Conservation (phyloP, 2,113 vertebrate species). For the Sarotherodon lohbergeri region DNA sequence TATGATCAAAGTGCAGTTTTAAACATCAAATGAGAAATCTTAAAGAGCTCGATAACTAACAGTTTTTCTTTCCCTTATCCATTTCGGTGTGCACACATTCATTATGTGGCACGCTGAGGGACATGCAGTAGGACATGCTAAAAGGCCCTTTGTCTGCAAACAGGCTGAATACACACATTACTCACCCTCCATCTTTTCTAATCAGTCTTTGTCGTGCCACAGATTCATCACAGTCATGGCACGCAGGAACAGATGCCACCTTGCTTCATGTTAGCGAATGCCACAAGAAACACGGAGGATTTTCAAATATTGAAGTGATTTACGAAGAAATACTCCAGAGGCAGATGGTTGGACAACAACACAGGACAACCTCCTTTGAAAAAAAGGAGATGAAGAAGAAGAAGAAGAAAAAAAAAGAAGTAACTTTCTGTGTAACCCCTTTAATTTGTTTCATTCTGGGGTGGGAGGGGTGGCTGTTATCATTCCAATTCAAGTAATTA, state of each 20-base stretch:
- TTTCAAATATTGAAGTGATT: conserved; percentile 8
- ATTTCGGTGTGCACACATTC: conserved; percentile 15
- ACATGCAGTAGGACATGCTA: conserved; percentile 21
- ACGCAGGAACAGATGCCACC: neutral
- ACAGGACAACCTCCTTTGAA: neutral
- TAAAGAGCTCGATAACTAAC: conserved; percentile 34
- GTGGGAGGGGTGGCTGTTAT: conserved; percentile 54
- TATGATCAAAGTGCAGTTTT: conserved; percentile 37
- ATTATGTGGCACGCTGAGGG: neutral
- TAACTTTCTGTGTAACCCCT: conserved; percentile 47
- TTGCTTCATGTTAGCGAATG: conserved; percentile 12
- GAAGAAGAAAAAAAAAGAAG: neutral
- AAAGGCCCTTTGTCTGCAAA: conserved; percentile 20
- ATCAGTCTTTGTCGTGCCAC: neutral
- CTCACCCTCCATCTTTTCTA: conserved; percentile 9
- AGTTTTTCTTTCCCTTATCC: neutral
- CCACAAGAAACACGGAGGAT: neutral
- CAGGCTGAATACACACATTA: conserved; percentile 23
- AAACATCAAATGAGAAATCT: conserved; percentile 43
- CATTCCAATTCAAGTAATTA: conserved; percentile 74
- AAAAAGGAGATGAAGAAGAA: neutral
- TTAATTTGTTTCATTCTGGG: conserved; percentile 63
- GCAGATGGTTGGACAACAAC: conserved; percentile 17
- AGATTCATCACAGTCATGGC: conserved; percentile 8
- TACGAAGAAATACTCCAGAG: conserved; percentile 1